Evolutionary conservation across 1,140 invertebrate genomes (phyloP), one percentile per base, ranked within the genome.

Genomic region (Apocrypta bakeri): DNA sequence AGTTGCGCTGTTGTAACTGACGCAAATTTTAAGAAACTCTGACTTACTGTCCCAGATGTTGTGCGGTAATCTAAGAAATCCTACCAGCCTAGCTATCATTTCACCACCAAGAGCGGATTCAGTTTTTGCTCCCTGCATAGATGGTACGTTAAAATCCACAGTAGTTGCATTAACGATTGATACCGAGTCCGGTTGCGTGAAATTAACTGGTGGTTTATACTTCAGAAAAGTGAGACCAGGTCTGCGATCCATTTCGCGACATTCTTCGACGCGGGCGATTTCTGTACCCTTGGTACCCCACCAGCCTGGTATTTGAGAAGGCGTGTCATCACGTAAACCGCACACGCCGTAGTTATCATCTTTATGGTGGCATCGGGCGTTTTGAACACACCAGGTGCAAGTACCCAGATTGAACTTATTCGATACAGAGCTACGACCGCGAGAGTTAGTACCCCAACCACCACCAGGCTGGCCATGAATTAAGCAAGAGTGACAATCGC

Each of bases 361-460:
- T 87, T 95, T 95, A 85, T 96, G 95, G 90, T 97, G 97, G 89
- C 97, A 98, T n/a, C 95, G 93, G 0, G 96, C 96, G 88, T 97
- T 97, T 89, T 98, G 97, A 0, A 98, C 97, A 90, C 97, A 98
- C 97, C 97, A 98, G 27, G 95, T 96, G 90, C 97, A 98, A 75
- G 96, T 95, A 61, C 95, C 95, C 2, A 96, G 90, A 79, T 93
- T 95, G 48, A 97, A 89, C 87, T 96, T 96, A 84, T 95, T 95
- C 31, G 96, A 96, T 27, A 96, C 95, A 0, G 96, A 96, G 27
- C 87, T 90, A 66, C 87, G 90, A 8, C 91, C 90, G 6, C 88
- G 88, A 17, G 88, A 86, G 82, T 89, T 92, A 14, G 89, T 92
- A 66, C 91, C 91, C 91, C 91, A 92, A 72, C 90, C 90, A 69